These are phyloP conservation scores for Nycteola revayana DNA, from an alignment of 2,888 invertebrate species.

Conservation along the genomic window DNA sequence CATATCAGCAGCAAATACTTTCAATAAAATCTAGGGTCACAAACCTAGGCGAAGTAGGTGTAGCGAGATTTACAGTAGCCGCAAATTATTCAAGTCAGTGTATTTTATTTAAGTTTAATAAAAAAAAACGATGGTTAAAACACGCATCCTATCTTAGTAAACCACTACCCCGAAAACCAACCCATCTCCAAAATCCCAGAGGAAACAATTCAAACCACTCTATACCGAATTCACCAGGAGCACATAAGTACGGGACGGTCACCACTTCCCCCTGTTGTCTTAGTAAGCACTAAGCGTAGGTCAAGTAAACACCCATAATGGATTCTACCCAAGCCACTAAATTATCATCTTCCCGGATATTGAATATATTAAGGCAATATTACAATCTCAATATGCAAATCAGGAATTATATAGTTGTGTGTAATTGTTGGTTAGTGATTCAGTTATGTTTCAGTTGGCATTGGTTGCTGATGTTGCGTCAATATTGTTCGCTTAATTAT, in stretches of 20 bases:
- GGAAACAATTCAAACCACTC: slow-evolving; percentile 29
- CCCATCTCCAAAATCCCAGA: slow-evolving; percentile 17
- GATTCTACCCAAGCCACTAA: slow-evolving; percentile 73
- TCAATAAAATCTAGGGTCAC: too few relatives aligned
- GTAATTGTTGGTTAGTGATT: slow-evolving; percentile 55
- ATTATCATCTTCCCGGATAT: slow-evolving; percentile 80
- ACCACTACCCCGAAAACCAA: background rate
- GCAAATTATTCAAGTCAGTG: too few relatives aligned
- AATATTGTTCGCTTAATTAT: too few relatives aligned
- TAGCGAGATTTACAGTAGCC: too few relatives aligned
- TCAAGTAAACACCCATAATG: slow-evolving; percentile 82
- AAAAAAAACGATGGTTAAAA: too few relatives aligned
- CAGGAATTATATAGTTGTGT: slow-evolving; percentile 55
- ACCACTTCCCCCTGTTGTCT: slow-evolving; percentile 74
- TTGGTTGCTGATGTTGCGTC: too few relatives aligned
- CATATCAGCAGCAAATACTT: too few relatives aligned
- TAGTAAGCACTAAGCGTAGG: slow-evolving; percentile 80
- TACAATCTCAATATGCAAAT: slow-evolving; percentile 60
- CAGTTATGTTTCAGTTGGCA: slow-evolving; percentile 40
- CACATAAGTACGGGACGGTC: slow-evolving; percentile 49
- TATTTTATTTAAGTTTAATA: too few relatives aligned
- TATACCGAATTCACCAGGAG: slow-evolving; percentile 35
- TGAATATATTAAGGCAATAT: slow-evolving; percentile 79
- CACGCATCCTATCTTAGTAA: too few relatives aligned
- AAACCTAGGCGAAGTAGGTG: too few relatives aligned